These are phyloP conservation scores for Amphiprion clarkii DNA, from an alignment of 2,797 vertebrate genomes.

Conservation along the genomic window DNA sequence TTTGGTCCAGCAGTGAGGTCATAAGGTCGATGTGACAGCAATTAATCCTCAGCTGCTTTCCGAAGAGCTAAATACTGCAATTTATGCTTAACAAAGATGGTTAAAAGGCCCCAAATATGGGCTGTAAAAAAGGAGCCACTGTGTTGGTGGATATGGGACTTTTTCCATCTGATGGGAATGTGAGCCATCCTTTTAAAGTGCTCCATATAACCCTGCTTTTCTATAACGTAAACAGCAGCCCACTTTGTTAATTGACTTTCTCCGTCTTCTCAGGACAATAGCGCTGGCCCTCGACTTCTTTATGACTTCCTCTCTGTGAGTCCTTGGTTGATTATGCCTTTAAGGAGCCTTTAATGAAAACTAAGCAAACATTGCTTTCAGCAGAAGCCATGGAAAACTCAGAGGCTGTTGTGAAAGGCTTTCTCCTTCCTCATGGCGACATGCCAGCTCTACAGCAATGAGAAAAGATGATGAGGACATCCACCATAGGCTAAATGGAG, in stretches of 20 bases:
- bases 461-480: slow-evolving; percentile 48
- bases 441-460: slow-evolving; percentile 52
- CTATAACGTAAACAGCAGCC: slow-evolving; percentile 61
- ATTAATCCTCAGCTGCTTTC: slow-evolving; percentile 46
- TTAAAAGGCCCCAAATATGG: slow-evolving; percentile 35
- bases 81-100: slow-evolving; percentile 38
- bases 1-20: slow-evolving; percentile 41
- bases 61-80: slow-evolving; percentile 21
- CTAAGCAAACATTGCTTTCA: slow-evolving; percentile 76
- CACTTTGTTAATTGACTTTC: slow-evolving; percentile 77
- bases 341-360: slow-evolving; percentile 77
- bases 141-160: slow-evolving; percentile 15
- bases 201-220: slow-evolving; percentile 24
- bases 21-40: slow-evolving; percentile 55
- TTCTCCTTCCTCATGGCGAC: slow-evolving; percentile 51
- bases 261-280: slow-evolving; percentile 68
- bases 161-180: slow-evolving; percentile 27
- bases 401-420: slow-evolving; percentile 36
- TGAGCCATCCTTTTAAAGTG: slow-evolving; percentile 18
- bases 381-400: slow-evolving; percentile 62
- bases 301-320: slow-evolving; percentile 80
- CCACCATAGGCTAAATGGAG: slow-evolving; percentile 37
- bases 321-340: slow-evolving; percentile 67
- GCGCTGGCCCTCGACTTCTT: slow-evolving; percentile 69
- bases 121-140: slow-evolving; percentile 25